phyloP scores from a whole-genome alignment of 2,888 invertebrate species.

The Heliconius hortense region DNA sequence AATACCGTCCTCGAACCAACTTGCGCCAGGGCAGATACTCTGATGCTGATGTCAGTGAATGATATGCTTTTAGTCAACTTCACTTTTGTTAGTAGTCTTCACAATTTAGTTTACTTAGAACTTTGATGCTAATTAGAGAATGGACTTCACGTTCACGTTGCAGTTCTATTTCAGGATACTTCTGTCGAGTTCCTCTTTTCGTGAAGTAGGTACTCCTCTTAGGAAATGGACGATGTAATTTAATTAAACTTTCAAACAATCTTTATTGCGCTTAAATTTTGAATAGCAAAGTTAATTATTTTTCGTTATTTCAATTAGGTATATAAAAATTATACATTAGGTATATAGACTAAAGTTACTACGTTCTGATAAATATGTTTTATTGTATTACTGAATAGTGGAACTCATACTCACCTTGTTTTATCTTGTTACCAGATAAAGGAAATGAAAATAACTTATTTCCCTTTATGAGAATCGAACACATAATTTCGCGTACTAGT shows the following conservation, averaged over 20 bases:
- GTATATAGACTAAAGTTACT: too few species aligned
- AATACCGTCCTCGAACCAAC: background rate
- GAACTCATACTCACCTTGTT: too few species aligned
- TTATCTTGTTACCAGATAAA: too few species aligned
- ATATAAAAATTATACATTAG: too few species aligned
- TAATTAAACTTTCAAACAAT: background rate
- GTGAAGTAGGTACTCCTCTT: background rate
- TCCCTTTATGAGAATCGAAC: too few species aligned
- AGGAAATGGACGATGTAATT: background rate
- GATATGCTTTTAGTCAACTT: background rate
- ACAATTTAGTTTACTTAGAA: slow-evolving; percentile 8
- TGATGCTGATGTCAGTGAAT: background rate
- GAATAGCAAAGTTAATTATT: background rate
- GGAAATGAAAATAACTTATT: too few species aligned
- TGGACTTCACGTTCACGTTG: background rate
- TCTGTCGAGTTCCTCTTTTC: background rate
- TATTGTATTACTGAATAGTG: too few species aligned
- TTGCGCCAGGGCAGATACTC: background rate
- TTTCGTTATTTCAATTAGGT: too few species aligned
- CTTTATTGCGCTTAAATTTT: background rate
- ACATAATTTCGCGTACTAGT: too few species aligned
- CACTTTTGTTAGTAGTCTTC: too few species aligned
- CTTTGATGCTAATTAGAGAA: slow-evolving; percentile 2
- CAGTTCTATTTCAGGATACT: background rate
- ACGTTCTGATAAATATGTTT: background rate